Evolutionary conservation across 2,797 vertebrate genomes (phyloP).

Genomic region (Muraenolepis orangiensis): DNA sequence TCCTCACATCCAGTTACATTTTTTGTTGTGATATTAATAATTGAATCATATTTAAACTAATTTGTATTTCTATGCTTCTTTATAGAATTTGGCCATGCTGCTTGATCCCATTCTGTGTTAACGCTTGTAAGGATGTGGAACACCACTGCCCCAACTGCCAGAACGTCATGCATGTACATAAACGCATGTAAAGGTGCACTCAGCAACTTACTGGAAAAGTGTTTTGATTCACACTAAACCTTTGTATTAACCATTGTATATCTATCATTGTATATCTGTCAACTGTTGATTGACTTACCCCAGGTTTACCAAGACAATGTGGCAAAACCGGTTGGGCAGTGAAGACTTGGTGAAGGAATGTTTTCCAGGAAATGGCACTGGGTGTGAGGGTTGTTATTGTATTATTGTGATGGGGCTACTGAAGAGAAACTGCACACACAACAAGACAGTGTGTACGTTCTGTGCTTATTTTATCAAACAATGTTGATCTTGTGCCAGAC

Average conservation of each 20-base stretch:
- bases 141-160: conserved; percentile 66
- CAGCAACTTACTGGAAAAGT: not conserved
- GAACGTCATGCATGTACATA: conserved; percentile 49
- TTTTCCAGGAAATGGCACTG: too few relatives aligned
- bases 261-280: not conserved
- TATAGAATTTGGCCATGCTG: conserved; percentile 60
- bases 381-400: too few relatives aligned
- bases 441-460: too few relatives aligned
- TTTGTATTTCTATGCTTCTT: not conserved
- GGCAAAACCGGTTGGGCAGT: too few relatives aligned
- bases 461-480: too few relatives aligned
- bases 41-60: not conserved
- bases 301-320: too few relatives aligned
- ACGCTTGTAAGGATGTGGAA: conserved; percentile 62
- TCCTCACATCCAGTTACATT: not conserved
- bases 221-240: not conserved
- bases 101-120: conserved; percentile 62
- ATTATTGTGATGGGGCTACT: too few relatives aligned
- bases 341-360: too few relatives aligned
- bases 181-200: conserved; percentile 37
- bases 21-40: not conserved
- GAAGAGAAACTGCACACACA: too few relatives aligned
- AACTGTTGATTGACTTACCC: not conserved
- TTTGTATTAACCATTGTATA: not conserved
- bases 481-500: too few relatives aligned